A percentile compares a stretch with the other conserved stretches of the same genome.
phyloP scores from a whole-genome alignment of 2,113 vertebrate species.

The Macaca fascicularis region T2T-MFA8v1.1 NC_088377.1:76400001-76400500 shows the following conservation, averaged over 20 bases:
- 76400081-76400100: not conserved
- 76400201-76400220: not conserved
- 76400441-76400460: no score
- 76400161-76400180: rapidly evolving
- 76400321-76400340: not conserved
- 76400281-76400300: not conserved
- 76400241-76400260: not conserved
- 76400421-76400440: rapidly evolving
- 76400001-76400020: not conserved
- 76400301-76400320: not conserved
- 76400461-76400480: no score
- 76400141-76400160: no score
- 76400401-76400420: not conserved
- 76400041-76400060: not conserved
- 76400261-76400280: not conserved
- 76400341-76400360: not conserved
- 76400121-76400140: rapidly evolving
- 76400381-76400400: not conserved
- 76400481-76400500: no score
- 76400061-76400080: not conserved
- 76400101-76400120: not conserved
- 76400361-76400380: not conserved
- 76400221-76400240: no score
- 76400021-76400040: not conserved
- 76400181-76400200: not conserved